Evolutionary conservation across 1,140 invertebrate species (phyloP).

Genomic region (Pseudomyrmex concolor): DNA sequence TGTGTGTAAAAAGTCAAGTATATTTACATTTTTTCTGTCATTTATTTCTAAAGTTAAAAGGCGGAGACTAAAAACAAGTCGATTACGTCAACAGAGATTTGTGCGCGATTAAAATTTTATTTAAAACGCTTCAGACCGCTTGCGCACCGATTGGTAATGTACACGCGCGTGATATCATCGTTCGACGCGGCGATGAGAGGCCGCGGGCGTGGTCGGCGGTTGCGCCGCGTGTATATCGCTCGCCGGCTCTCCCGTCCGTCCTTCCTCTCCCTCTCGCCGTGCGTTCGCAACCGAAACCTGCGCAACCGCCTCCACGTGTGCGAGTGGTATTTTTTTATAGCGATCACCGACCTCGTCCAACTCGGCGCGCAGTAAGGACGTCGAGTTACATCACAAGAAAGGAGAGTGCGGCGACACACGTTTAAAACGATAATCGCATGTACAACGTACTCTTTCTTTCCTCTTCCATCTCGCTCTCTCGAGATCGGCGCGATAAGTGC

Average conservation of each 20-base stretch:
- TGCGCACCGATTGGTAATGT: conserved; percentile 5
- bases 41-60: too few relatives aligned
- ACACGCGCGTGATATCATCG: conserved; percentile 30
- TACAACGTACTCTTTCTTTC: conserved; percentile 20
- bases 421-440: conserved; percentile 42
- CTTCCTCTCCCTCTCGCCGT: conserved; percentile 57
- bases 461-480: not conserved
- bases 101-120: too few relatives aligned
- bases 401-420: conserved; percentile 17
- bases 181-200: conserved; percentile 20
- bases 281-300: conserved; percentile 73
- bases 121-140: too few relatives aligned
- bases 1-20: too few relatives aligned
- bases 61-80: too few relatives aligned
- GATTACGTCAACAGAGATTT: not conserved
- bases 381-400: conserved; percentile 82
- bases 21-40: too few relatives aligned
- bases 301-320: conserved; percentile 83
- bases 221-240: conserved; percentile 39
- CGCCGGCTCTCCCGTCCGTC: not conserved
- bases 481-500: not conserved
- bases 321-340: conserved; percentile 83
- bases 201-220: conserved; percentile 46
- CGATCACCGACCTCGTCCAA: conserved; percentile 85
- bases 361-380: conserved; percentile 84